These are phyloP conservation scores for Pantelozetes paolii DNA, from an alignment of 2,888 invertebrate genomes.

Conservation along the genomic window DNA sequence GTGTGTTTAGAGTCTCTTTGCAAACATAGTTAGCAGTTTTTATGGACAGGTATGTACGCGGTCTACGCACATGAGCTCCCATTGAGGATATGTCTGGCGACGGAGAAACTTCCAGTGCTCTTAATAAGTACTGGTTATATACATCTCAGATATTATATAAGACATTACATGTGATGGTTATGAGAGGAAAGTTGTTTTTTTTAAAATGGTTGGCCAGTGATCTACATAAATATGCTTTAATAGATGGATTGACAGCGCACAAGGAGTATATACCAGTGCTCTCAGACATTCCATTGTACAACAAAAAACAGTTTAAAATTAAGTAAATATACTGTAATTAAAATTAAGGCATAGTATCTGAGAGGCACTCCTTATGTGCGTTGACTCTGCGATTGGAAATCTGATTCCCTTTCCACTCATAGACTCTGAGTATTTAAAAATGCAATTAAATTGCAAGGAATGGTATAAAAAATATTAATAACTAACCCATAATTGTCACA, in stretches of 20 bases:
- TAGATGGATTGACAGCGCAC: too few relatives aligned
- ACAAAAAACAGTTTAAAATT: too few relatives aligned
- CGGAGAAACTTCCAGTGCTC: neutral
- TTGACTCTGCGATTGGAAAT: neutral
- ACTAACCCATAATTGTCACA: neutral
- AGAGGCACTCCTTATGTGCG: neutral
- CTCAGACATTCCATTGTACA: too few relatives aligned
- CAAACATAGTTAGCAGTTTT: neutral
- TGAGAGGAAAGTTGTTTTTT: neutral
- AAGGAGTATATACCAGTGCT: too few relatives aligned
- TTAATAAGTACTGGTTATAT: neutral
- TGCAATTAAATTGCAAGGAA: neutral
- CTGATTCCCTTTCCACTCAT: neutral
- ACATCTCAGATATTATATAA: neutral
- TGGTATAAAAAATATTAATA: neutral
- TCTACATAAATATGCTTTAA: too few relatives aligned
- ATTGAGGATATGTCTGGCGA: slow-evolving; percentile 4
- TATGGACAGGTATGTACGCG: neutral
- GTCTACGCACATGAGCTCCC: slow-evolving; percentile 1
- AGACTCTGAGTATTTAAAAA: neutral
- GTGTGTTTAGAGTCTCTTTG: neutral
- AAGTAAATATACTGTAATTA: neutral
- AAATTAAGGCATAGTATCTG: neutral
- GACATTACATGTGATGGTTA: neutral
- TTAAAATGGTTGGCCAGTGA: too few relatives aligned